These are phyloP conservation scores for Parnassius apollo DNA, from an alignment of 2,888 invertebrate genomes.

Conservation along the genomic window DNA sequence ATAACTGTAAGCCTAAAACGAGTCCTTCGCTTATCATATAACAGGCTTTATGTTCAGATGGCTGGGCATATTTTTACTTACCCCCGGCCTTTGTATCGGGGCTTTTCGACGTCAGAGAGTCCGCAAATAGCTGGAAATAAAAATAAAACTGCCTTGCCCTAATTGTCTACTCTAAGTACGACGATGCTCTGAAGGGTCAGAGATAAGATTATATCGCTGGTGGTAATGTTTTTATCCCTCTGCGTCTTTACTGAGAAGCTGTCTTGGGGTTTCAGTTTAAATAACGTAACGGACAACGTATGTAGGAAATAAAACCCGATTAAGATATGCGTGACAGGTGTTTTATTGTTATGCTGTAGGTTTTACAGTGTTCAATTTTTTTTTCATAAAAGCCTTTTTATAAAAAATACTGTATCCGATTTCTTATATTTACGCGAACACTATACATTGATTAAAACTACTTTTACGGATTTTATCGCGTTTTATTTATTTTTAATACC, in stretches of 20 bases:
- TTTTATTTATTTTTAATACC: no score
- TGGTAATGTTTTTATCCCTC: slow-evolving; percentile 8
- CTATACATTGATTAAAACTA: no score
- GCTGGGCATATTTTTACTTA: slow-evolving; percentile 33
- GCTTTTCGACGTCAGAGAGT: slow-evolving; percentile 38
- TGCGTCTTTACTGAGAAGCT: neutral
- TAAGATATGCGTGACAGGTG: no score
- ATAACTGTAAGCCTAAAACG: neutral
- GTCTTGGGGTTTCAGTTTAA: neutral
- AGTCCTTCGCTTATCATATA: slow-evolving; percentile 1
- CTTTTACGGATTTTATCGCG: no score
- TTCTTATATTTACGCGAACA: no score
- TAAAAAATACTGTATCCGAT: no score
- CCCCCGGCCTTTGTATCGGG: slow-evolving; percentile 25
- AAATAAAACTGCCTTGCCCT: slow-evolving; percentile 36
- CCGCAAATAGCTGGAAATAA: slow-evolving; percentile 35
- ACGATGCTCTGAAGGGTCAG: slow-evolving; percentile 12
- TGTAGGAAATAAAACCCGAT: no score
- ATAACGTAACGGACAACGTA: neutral
- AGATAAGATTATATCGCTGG: slow-evolving; percentile 25
- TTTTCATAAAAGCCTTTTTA: no score
- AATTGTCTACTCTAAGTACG: slow-evolving; percentile 33
- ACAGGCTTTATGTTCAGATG: slow-evolving; percentile 25
- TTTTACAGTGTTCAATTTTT: no score
- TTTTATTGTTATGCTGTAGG: no score